Percentiles rank a stretch among this genome's conserved stretches.
These are phyloP conservation scores for Irena cyanogastra DNA, from an alignment of 2,113 vertebrate species.

Conservation along the genomic window DNA sequence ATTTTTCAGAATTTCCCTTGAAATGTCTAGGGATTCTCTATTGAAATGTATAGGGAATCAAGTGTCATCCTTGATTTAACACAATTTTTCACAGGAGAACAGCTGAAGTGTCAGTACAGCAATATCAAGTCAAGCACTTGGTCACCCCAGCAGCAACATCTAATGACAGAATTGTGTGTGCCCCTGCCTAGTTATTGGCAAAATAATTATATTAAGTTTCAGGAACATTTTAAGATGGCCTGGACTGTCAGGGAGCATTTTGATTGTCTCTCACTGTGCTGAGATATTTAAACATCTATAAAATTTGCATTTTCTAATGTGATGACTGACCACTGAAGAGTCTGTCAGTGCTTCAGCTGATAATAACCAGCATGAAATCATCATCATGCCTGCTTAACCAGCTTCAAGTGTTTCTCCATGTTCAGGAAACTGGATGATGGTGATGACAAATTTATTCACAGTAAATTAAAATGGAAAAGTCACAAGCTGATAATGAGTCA, in stretches of 20 bases:
- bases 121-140: neutral
- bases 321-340: conserved; percentile 12
- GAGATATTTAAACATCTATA: neutral
- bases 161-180: neutral
- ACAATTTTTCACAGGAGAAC: neutral
- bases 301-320: conserved; percentile 13
- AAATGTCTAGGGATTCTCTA: neutral
- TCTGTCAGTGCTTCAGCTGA: neutral
- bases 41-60: neutral
- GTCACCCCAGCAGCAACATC: neutral
- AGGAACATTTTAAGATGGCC: neutral
- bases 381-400: neutral
- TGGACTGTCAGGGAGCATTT: neutral
- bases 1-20: neutral
- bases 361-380: neutral
- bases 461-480: neutral
- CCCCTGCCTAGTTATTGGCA: neutral
- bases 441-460: neutral
- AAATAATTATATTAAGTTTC: neutral
- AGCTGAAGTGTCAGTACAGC: neutral
- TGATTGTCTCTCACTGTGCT: neutral
- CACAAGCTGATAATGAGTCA: neutral
- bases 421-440: neutral
- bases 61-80: neutral
- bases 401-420: neutral